Base-by-base conservation (phyloP, 1,140 invertebrate genomes). In the Oryctes rhinoceros region DNA sequence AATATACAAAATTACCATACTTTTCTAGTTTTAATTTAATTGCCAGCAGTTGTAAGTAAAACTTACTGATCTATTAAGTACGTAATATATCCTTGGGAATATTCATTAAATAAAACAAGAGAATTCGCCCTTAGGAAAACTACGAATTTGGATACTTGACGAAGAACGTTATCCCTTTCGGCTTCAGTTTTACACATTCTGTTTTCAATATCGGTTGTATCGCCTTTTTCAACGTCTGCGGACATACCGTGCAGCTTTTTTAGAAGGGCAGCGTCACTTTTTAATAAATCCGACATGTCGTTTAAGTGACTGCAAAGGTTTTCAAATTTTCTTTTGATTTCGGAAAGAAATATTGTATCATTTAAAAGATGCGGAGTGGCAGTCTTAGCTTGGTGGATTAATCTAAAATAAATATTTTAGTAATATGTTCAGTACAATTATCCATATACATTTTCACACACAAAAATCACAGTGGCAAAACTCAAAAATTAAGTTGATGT, bases 21-120 rank as follows among this genome's bases (percentile, higher is more conserved):
- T n/a, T n/a, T n/a, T n/a, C n/a, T n/a, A n/a, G n/a, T n/a, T n/a
- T n/a, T n/a, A n/a, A n/a, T n/a, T n/a, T n/a, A n/a, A n/a, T n/a
- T n/a, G n/a, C n/a, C n/a, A n/a, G n/a, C n/a, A n/a, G n/a, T n/a
- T 35, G 24, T 35, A 71, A 71, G 15, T 37, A 71, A 30, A 71
- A 71, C 65, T 71, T 71, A 71, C 65, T 37, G 65, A 13, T 71
- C 65, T 30, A 71, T 71, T 71, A 71, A 71, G 13, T 71, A 71
- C 5, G 30, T 71, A 30, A 71, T 20, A 71, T 71, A 71, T 35
- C 24, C 24, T 3, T 24, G n/a, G 35, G n/a, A 71, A 71, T 71
- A 71, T 9, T 71, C 65, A 30, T 71, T 71, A 37, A 71, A 71
- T 35, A 71, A 7, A 9, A 71, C 11, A 30, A 71, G 9, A 71